Base-by-base conservation (phyloP, 2,888 invertebrate genomes). In the Pristionchus entomophagus region DNA sequence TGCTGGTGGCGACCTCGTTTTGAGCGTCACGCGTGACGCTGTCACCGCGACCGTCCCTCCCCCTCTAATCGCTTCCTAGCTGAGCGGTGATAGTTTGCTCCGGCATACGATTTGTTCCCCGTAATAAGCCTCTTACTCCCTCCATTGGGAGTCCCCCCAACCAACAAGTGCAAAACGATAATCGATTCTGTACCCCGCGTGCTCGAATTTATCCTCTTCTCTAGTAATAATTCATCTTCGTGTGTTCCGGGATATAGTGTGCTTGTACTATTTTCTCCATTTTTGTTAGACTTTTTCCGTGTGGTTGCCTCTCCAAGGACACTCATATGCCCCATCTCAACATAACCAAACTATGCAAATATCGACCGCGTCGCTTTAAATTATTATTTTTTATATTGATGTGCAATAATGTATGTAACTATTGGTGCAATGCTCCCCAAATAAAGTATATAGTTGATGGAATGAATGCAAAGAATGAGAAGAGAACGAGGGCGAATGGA, bases 331-430 rank as follows among this genome's bases (percentile, higher is more conserved):
- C 65, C 65, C 14, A 73, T 73, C 73, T 73, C 73, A 65, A 26
- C 73, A 45, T 73, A 73, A 69, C 38, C 69, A 69, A 65, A 26
- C 41, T 73, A 73, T 41, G 41, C 73, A 41, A 41, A 41, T 73
- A 73, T 41, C 73, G 41, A 73, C 69, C 0, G 69, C 38, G 73
- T 73, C 73, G 73, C 73, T 73, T 73, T 73, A 73, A 73, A 41
- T 10, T 69, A 65, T n/a, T 45, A 73, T 41, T 41, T 6, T 56
- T 22, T n/a, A n/a, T n/a, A n/a, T n/a, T n/a, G n/a, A n/a, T 26
- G 73, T 73, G 73, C 73, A 73, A 73, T 73, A 41, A n/a, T 35
- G n/a, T n/a, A 22, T 65, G 65, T 65, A 65, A 65, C 35, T 65
- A 65, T 65, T 65, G 65, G 65, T 65, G 65, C 19, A 51, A 56